A percentile compares a stretch with the other conserved stretches of the same genome.
Evolutionary conservation across 1,140 invertebrate genomes (phyloP).

Genomic region (Bombus polaris): DNA sequence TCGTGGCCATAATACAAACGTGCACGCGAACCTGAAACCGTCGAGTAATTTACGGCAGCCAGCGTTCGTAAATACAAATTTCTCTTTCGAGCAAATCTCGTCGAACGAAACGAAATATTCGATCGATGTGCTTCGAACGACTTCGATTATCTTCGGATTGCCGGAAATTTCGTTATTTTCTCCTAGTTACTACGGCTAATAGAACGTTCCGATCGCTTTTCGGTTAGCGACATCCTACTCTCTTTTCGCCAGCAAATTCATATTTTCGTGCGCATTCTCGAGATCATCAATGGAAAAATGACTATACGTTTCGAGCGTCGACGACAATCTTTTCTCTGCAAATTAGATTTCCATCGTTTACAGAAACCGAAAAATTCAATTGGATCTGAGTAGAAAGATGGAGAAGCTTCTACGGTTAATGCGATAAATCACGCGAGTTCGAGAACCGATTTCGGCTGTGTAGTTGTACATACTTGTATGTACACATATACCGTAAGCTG

Average conservation of each 20-base stretch:
- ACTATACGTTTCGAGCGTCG: no score
- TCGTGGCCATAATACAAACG: conserved; percentile 5
- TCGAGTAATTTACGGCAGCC: not conserved
- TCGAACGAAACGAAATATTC: not conserved
- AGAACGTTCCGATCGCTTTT: not conserved
- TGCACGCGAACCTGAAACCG: not conserved
- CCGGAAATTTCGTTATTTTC: not conserved
- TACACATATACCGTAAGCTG: conserved; percentile 5
- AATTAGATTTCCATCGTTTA: no score
- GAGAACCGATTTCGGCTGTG: not conserved
- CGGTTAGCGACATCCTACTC: not conserved
- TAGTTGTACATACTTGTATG: not conserved
- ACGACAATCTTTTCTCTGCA: no score
- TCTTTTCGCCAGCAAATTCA: not conserved
- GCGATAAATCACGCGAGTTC: not conserved
- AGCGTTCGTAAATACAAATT: not conserved
- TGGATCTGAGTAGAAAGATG: no score
- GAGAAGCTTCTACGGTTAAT: no score
- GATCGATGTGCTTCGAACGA: not conserved
- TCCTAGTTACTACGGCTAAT: not conserved
- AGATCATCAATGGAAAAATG: not conserved
- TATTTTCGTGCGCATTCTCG: not conserved
- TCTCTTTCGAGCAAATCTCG: not conserved
- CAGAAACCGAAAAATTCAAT: no score
- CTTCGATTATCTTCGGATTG: not conserved